Percentiles rank a stretch among this genome's conserved stretches.
Conservation (phyloP, 2,797 vertebrate genomes). For the Dermochelys coriacea region DNA sequence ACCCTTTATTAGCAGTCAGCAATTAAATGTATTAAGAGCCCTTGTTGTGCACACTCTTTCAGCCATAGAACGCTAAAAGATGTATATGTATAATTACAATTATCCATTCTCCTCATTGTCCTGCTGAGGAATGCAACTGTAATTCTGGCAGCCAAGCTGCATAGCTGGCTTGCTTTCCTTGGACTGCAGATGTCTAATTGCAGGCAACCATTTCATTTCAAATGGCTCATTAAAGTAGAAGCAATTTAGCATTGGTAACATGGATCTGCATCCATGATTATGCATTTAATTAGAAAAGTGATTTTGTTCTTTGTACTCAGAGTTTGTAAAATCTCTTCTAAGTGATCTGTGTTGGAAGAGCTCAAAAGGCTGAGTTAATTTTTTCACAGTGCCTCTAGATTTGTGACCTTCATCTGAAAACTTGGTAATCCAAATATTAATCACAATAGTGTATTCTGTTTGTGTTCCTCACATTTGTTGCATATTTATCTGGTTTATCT, state of each 20-base stretch:
- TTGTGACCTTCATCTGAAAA: neutral
- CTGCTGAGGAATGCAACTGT: constrained; percentile 83
- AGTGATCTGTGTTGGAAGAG: constrained; percentile 36
- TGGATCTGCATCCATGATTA: constrained; percentile 81
- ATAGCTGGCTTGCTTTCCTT: constrained; percentile 80
- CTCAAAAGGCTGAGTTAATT: constrained; percentile 32
- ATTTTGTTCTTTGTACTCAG: constrained; percentile 52
- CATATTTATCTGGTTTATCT: neutral
- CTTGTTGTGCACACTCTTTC: constrained; percentile 85
- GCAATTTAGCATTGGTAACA: constrained; percentile 80
- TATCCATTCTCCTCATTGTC: constrained; percentile 84
- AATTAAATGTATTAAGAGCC: constrained; percentile 83
- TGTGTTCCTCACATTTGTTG: neutral
- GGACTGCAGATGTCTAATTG: constrained; percentile 87
- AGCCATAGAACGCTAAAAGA: constrained; percentile 85
- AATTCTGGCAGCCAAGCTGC: constrained; percentile 81
- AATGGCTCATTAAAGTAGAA: constrained; percentile 85
- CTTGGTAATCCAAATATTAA: neutral
- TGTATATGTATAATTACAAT: constrained; percentile 85
- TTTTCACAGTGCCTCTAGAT: neutral
- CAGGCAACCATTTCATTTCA: constrained; percentile 85
- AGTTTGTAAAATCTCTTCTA: constrained; percentile 31
- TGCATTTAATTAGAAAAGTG: constrained; percentile 82
- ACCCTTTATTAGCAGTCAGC: constrained; percentile 78
- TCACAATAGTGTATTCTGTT: rapidly evolving